phyloP scores from a whole-genome alignment of 2,888 invertebrate species.

The Drosophila meridionalis region DNA sequence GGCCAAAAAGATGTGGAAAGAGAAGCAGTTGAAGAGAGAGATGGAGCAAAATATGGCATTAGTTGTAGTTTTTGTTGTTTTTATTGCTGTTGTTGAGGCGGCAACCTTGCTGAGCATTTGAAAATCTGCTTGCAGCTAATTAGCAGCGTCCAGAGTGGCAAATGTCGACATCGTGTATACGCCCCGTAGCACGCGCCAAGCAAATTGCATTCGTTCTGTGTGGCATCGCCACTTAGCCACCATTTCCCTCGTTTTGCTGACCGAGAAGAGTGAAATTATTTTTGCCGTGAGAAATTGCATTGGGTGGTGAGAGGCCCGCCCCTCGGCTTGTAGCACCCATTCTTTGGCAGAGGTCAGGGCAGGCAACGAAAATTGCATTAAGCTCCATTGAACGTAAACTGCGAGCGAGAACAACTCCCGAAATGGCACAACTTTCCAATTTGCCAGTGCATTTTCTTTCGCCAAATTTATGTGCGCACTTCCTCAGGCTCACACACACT shows the following conservation, averaged over 20 bases:
- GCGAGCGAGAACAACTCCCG: slow-evolving; percentile 28
- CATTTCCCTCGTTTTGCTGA: slow-evolving; percentile 14
- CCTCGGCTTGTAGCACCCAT: background rate
- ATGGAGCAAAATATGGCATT: slow-evolving; percentile 50
- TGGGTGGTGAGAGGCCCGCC: background rate
- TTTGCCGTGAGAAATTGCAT: slow-evolving; percentile 56
- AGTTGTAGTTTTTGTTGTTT: background rate
- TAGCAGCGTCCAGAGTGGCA: slow-evolving; percentile 66
- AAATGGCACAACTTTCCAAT: slow-evolving; percentile 62
- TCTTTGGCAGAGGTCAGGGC: background rate
- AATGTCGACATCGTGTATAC: slow-evolving; percentile 75
- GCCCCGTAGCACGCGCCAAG: slow-evolving; percentile 59
- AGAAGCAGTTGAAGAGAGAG: slow-evolving; percentile 1
- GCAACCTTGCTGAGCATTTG: slow-evolving; percentile 32
- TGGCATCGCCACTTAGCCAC: slow-evolving; percentile 13
- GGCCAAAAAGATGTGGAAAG: slow-evolving; percentile 31
- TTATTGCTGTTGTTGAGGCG: background rate
- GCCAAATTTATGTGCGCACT: slow-evolving; percentile 73
- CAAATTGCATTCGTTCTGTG: slow-evolving; percentile 62
- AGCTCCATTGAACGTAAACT: slow-evolving; percentile 64
- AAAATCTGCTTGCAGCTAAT: slow-evolving; percentile 75
- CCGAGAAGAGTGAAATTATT: slow-evolving; percentile 47
- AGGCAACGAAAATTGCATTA: slow-evolving; percentile 61
- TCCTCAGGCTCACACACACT: slow-evolving; percentile 54
- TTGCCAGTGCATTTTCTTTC: slow-evolving; percentile 74